Evolutionary conservation across 1,140 invertebrate genomes (phyloP).

Genomic region (Brachionus asplanchnoidis): DNA sequence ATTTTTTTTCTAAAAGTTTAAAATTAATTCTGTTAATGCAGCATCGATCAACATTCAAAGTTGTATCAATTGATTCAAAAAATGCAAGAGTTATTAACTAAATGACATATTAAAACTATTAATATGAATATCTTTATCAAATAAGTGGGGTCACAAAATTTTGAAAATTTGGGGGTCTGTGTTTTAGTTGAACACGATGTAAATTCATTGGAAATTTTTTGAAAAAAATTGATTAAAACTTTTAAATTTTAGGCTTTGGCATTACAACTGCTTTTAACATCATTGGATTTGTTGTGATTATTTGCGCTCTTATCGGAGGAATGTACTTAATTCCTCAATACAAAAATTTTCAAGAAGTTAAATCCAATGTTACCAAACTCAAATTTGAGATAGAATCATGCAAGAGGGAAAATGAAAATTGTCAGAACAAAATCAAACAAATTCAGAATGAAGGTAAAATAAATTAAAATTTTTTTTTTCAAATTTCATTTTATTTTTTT

Average conservation of each 20-base stretch:
- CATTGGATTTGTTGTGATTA: not conserved
- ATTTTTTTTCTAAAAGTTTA: no score
- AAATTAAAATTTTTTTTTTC: no score
- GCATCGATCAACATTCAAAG: no score
- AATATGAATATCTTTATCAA: not conserved
- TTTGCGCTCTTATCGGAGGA: not conserved
- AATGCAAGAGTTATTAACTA: not conserved
- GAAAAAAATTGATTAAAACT: not conserved
- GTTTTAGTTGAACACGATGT: not conserved
- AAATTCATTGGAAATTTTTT: not conserved
- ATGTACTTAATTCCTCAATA: not conserved
- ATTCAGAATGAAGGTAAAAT: no score
- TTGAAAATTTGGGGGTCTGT: not conserved
- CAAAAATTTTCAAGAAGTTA: not conserved
- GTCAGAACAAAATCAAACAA: no score
- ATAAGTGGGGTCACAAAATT: not conserved
- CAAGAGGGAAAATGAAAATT: no score
- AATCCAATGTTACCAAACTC: not conserved
- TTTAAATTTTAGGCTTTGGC: not conserved
- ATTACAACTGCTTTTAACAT: not conserved
- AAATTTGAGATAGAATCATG: not conserved
- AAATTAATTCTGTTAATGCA: no score
- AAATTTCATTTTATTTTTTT: no score
- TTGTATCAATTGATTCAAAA: not conserved
- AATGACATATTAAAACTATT: not conserved